These are phyloP conservation scores for Eupithecia vulgata DNA, from an alignment of 2,888 invertebrate species.

Conservation along the genomic window DNA sequence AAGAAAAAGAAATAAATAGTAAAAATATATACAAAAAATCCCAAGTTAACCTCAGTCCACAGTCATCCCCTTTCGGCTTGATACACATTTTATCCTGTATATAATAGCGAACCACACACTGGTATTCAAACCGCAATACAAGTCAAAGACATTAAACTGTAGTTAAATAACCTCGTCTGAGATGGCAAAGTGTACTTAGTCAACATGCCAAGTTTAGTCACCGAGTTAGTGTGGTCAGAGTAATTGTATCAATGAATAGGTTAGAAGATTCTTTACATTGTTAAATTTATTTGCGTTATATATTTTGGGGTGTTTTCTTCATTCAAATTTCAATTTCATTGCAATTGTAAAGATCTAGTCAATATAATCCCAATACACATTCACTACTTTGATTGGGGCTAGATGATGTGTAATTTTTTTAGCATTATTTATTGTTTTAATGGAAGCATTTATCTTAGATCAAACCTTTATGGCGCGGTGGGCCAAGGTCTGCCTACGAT, in stretches of 20 bases:
- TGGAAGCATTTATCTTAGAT: too few species aligned
- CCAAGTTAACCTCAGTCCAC: too few species aligned
- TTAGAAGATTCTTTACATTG: conserved; percentile 6
- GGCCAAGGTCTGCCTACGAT: too few species aligned
- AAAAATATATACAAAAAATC: too few species aligned
- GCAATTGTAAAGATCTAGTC: neutral
- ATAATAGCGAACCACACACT: conserved; percentile 7
- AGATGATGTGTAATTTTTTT: too few species aligned
- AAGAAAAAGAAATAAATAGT: too few species aligned
- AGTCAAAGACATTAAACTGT: conserved; percentile 69
- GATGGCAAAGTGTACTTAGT: conserved; percentile 52
- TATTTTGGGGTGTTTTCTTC: neutral
- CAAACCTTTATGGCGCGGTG: too few species aligned
- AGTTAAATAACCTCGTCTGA: conserved; percentile 68
- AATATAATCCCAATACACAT: too few species aligned
- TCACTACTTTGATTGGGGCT: too few species aligned
- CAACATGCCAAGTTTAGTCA: conserved; percentile 56
- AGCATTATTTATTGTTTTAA: too few species aligned
- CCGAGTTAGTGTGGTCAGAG: conserved; percentile 44
- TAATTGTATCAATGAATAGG: conserved; percentile 32
- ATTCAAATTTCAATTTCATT: neutral
- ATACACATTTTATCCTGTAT: too few species aligned
- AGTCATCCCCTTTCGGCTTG: too few species aligned
- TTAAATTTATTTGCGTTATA: neutral
- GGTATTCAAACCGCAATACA: conserved; percentile 46